Percentiles rank a stretch among this genome's conserved stretches.
phyloP scores from a whole-genome alignment of 2,113 vertebrate genomes.

The Paraplagusia blochii region DNA sequence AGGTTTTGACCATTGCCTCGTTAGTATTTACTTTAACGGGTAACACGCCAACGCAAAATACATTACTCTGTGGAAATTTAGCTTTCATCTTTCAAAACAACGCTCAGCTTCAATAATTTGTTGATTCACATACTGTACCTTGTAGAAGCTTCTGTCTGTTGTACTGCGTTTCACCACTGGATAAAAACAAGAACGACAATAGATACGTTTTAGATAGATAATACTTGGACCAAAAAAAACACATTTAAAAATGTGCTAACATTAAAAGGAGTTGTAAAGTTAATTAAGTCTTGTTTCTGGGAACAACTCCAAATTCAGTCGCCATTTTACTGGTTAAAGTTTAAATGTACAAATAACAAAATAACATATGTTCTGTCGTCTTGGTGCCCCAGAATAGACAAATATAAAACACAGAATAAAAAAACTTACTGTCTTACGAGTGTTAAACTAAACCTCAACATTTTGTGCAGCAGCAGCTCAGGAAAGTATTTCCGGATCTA shows the following conservation, averaged over 20 bases:
- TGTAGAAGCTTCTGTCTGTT: slow-evolving; percentile 93
- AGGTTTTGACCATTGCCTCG: too few species aligned
- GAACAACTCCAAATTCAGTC: background rate
- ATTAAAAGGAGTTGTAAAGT: too few species aligned
- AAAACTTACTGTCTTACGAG: slow-evolving; percentile 75
- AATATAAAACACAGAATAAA: fast-evolving
- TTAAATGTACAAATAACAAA: background rate
- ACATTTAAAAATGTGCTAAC: background rate
- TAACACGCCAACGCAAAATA: too few species aligned
- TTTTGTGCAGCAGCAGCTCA: slow-evolving; percentile 17
- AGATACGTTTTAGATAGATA: background rate
- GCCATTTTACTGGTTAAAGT: background rate
- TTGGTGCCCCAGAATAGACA: background rate
- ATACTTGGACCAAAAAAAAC: background rate
- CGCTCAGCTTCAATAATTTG: background rate
- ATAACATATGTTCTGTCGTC: fast-evolving
- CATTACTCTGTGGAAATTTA: too few species aligned
- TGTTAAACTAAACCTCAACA: slow-evolving; percentile 74
- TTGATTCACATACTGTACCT: slow-evolving; percentile 76
- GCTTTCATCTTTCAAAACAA: too few species aligned
- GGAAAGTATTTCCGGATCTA: background rate
- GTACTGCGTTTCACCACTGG: slow-evolving; percentile 90
- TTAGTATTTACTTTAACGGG: too few species aligned
- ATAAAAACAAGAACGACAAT: slow-evolving; percentile 10
- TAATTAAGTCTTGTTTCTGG: too few species aligned